A percentile compares a stretch with the other conserved stretches of the same genome.
Conservation (phyloP, 2,113 vertebrate species). For the Ailurus styani region DNA sequence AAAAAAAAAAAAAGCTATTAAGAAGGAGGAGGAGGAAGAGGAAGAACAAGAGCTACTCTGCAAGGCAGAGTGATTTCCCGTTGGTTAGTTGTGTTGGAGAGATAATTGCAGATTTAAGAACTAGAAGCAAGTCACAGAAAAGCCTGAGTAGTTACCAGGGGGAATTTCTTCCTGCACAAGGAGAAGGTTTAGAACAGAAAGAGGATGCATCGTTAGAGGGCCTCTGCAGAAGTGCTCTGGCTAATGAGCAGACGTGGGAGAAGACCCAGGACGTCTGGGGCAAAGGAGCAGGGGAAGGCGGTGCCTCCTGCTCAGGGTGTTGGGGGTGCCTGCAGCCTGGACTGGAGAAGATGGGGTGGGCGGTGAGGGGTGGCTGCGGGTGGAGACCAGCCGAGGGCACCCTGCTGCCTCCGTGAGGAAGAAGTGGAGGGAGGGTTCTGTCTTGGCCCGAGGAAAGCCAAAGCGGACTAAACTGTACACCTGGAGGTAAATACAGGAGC, state of each 20-base stretch:
- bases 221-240: not conserved
- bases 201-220: not conserved
- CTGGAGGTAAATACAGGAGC: not conserved
- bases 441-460: not conserved
- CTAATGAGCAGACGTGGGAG: not conserved
- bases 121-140: not conserved
- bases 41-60: not conserved
- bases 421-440: fast-evolving
- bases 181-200: not conserved
- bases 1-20: not conserved
- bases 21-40: not conserved
- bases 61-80: not conserved
- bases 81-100: not conserved
- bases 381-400: not conserved
- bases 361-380: fast-evolving
- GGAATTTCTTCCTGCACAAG: not conserved
- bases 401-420: not conserved
- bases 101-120: not conserved
- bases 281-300: not conserved
- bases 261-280: not conserved
- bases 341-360: not conserved
- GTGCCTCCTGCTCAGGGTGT: not conserved
- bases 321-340: not conserved
- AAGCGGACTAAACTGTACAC: no score
- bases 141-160: not conserved